Evolutionary conservation across 1,140 invertebrate species (phyloP), one percentile per base, ranked within the genome.

Genomic region (Bombus vancouverensis): DNA sequence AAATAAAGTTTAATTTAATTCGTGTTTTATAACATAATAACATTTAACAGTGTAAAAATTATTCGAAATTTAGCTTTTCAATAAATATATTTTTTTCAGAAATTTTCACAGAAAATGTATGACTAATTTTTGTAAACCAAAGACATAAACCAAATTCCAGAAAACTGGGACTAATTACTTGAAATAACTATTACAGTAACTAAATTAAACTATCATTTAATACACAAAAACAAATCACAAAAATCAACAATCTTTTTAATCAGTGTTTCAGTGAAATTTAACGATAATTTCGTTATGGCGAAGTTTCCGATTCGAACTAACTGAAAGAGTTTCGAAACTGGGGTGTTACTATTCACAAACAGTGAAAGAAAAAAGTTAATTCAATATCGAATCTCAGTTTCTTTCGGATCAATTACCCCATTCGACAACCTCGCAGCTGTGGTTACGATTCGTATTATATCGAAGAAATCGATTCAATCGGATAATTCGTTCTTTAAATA

Each of bases 401-500:
- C 32, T 34, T 12, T 25, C 34, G 18, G 34, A 70, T 70, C 68
- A 37, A 39, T 70, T 39, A 71, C 37, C 25, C 10, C 70, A 28
- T 18, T 37, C 34, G 70, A 71, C 10, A 39, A 37, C 1, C 13
- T 71, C 25, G 3, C 25, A 10, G 34, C 62, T 66, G 12, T 66
- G 13, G 62, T 15, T 32, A 32, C 12, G 12, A 15, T 66, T 66
- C 15, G n/a, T 66, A 6, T 34, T 34, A 18, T 34, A 18, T 34
- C 37, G 25, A 15, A 42, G 25, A 42, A 25, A n/a, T 13, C 70
- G 25, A 72, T 28, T 53, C 22, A 0, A 22, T n/a, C 28, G 39
- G 57, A 65, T 86, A 32, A 73, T 47, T 39, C 28, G 44, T 39
- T 32, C 47, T 71, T 80, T 75, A 53, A 86, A 62, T 79, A 66